Base-by-base conservation (phyloP, 2,888 invertebrate species). In the Fragum whitleyi region DNA sequence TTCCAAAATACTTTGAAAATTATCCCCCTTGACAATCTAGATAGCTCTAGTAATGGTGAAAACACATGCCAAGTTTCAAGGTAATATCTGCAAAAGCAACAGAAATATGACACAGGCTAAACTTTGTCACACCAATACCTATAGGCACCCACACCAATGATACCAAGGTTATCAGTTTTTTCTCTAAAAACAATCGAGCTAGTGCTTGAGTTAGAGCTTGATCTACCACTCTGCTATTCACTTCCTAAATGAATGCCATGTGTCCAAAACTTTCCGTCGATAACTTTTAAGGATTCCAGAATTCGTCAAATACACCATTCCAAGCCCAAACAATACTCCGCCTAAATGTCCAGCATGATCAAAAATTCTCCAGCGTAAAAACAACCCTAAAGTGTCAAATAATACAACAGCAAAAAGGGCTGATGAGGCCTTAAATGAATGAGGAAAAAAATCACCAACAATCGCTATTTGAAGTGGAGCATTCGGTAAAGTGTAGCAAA, bases 341-440 rank as follows among this genome's bases (percentile, higher is more conserved):
- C 98, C 98, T 85, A 99, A 96, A 96, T 99, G 99, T n/a, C 98
- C 99, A 0, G 99, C 99, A 94, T 99, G 99, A 94, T 99, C 99
- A 92, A 99, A 97, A 89, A 97, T 95, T 93, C 96, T 96, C 98
- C 98, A 99, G 57, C 97, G 96, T 79, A 97, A 93, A 9, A 98
- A 74, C 57, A 98, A 95, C 32, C 99, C 99, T 29, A 96, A 95
- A 26, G 96, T 93, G 94, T 99, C 99, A 74, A 99, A 94, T 14
- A 96, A 96, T 94, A 99, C 96, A 73, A 99, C 95, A 21, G 96
- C 96, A 95, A 97, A 97, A 80, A 99, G 96, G 59, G 97, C 97
- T 76, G 95, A 94, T 86, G 96, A 96, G 29, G 99, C 98, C 42
- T 97, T 96, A 94, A 99, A 98, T 39, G 97, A 96, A 82, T 92